phyloP scores from a whole-genome alignment of 2,888 invertebrate genomes.

The Drymonia ruficornis region DNA sequence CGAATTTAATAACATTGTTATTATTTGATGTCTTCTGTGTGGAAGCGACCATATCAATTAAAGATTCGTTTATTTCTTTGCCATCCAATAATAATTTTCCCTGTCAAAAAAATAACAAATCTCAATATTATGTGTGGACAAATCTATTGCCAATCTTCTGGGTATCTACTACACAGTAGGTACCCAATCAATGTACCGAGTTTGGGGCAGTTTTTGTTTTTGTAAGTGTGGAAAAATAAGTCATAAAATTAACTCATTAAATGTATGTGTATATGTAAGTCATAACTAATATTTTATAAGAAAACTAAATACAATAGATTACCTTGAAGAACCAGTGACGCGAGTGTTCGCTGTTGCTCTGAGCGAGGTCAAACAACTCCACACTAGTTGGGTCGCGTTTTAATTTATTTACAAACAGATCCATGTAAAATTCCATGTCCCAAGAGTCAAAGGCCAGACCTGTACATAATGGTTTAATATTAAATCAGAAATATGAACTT shows the following conservation, averaged over 20 bases:
- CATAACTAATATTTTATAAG: conserved; percentile 17
- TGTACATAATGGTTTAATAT: conserved; percentile 40
- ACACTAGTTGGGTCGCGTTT: conserved; percentile 98
- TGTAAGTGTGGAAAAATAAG: too few relatives aligned
- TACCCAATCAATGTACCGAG: too few relatives aligned
- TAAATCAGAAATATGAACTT: too few relatives aligned
- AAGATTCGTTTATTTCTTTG: conserved; percentile 89
- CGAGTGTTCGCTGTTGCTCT: conserved; percentile 99
- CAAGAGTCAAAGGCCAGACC: conserved; percentile 97
- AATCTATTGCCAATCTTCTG: too few relatives aligned
- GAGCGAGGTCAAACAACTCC: conserved; percentile 98
- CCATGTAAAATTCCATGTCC: conserved; percentile 96
- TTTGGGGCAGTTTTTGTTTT: too few relatives aligned
- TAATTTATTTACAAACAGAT: conserved; percentile 92
- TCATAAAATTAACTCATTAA: neutral
- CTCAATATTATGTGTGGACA: too few relatives aligned
- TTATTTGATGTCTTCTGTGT: conserved; percentile 94
- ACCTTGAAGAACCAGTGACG: conserved; percentile 99
- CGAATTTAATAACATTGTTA: conserved; percentile 98
- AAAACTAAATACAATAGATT: conserved; percentile 20
- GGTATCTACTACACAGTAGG: too few relatives aligned
- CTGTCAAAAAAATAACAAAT: conserved; percentile 55
- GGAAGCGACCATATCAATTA: conserved; percentile 96
- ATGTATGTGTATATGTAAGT: too few relatives aligned
- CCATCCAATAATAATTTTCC: conserved; percentile 95